A percentile compares a stretch with the other conserved stretches of the same genome.
Conservation (phyloP, 2,113 vertebrate species). For the Grammomys dolichurus region DNA sequence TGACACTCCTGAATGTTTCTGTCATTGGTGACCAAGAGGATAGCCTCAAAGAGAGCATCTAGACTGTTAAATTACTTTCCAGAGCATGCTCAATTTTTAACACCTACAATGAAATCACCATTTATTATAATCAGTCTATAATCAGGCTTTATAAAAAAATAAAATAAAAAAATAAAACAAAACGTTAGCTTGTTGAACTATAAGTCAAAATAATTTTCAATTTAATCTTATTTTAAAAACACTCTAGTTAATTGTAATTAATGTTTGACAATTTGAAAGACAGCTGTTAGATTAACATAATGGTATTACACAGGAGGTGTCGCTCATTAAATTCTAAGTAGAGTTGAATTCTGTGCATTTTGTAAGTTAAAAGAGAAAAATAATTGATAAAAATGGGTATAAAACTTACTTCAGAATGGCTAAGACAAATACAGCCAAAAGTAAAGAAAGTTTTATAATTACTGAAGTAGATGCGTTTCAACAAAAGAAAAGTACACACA, state of each 20-base stretch:
- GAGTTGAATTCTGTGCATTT: constrained; percentile 67
- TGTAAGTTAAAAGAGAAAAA: constrained; percentile 56
- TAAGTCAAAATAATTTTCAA: constrained; percentile 76
- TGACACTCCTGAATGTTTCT: neutral
- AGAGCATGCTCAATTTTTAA: neutral
- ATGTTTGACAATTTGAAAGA: constrained; percentile 79
- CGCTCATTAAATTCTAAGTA: constrained; percentile 14
- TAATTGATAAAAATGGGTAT: neutral
- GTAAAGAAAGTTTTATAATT: neutral
- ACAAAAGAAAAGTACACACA: neutral
- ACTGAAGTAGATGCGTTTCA: neutral
- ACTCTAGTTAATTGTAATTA: constrained; percentile 80
- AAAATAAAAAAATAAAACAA: neutral
- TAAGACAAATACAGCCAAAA: neutral
- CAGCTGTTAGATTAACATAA: constrained; percentile 77
- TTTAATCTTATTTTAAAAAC: constrained; percentile 77
- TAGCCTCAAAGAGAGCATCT: neutral
- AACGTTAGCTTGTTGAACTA: constrained; percentile 70
- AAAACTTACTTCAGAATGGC: neutral
- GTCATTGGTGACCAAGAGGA: neutral
- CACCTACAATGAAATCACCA: neutral
- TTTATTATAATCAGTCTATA: constrained; percentile 60
- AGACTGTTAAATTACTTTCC: neutral
- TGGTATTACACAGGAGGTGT: constrained; percentile 58
- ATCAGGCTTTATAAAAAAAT: constrained; percentile 32